phyloP scores from a whole-genome alignment of 1,140 invertebrate species.

The Leguminivora glycinivorella region DNA sequence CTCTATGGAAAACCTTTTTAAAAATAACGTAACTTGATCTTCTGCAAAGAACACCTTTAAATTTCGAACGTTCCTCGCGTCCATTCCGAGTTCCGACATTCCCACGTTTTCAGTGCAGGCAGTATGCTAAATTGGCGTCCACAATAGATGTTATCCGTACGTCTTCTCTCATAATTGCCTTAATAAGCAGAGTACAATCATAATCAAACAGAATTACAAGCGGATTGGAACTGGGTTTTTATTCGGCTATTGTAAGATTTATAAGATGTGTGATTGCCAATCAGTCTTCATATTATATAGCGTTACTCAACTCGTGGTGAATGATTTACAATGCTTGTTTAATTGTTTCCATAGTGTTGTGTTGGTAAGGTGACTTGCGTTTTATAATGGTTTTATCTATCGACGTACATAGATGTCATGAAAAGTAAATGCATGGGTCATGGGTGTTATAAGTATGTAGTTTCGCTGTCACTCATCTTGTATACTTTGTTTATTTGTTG shows the following conservation, averaged over 20 bases:
- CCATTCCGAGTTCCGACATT: slow-evolving; percentile 36
- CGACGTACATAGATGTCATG: not conserved
- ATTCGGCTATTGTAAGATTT: slow-evolving; percentile 47
- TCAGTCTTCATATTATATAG: slow-evolving; percentile 54
- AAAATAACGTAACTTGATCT: not conserved
- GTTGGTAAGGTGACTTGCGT: slow-evolving; percentile 10
- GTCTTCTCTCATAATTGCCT: slow-evolving; percentile 67
- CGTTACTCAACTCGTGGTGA: slow-evolving; percentile 41
- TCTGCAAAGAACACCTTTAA: not conserved
- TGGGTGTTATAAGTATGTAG: not conserved
- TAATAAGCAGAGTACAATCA: slow-evolving; percentile 67
- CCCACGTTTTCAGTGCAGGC: slow-evolving; percentile 56
- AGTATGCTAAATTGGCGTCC: slow-evolving; percentile 58
- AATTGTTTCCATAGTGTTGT: slow-evolving; percentile 48
- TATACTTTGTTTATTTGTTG: slow-evolving; percentile 22
- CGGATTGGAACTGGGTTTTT: slow-evolving; percentile 61
- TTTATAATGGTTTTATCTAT: not conserved
- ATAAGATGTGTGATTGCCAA: slow-evolving; percentile 53
- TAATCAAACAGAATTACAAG: slow-evolving; percentile 72
- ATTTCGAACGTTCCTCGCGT: not conserved
- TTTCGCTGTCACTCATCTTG: slow-evolving; percentile 25
- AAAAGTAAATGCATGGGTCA: not conserved
- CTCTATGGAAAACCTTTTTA: not conserved
- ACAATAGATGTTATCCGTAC: slow-evolving; percentile 55
- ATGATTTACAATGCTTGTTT: slow-evolving; percentile 50